Percentiles rank a stretch among this genome's conserved stretches.
Conservation (phyloP, 2,113 vertebrate species). For the Heteronetta atricapilla region DNA sequence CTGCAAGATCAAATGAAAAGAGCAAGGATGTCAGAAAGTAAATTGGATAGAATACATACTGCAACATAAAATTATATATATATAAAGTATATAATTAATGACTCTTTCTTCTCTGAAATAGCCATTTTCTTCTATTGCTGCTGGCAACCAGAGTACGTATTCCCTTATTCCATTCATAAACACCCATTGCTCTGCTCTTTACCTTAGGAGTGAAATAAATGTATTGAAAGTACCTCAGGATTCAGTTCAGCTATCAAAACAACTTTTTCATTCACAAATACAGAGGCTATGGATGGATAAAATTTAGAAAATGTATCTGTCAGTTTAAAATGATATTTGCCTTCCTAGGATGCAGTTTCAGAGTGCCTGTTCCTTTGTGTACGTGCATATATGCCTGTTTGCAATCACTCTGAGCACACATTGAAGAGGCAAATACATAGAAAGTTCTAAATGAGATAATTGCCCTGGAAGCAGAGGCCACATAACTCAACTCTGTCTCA, state of each 20-base stretch:
- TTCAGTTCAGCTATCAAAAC: background rate
- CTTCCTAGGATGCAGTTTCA: background rate
- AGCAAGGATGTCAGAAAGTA: background rate
- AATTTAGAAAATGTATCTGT: background rate
- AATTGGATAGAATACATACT: background rate
- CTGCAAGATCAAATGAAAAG: background rate
- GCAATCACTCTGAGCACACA: accelerated
- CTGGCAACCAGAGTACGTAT: background rate
- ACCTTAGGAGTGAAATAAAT: background rate
- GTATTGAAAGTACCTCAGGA: background rate
- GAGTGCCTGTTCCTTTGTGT: background rate
- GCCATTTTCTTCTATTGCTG: background rate
- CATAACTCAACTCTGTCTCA: background rate
- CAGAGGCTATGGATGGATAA: background rate
- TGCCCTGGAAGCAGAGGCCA: background rate
- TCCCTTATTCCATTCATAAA: background rate
- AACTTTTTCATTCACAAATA: background rate
- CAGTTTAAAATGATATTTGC: background rate
- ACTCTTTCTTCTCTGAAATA: background rate
- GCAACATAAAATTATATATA: background rate
- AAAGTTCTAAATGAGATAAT: background rate
- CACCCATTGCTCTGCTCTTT: background rate
- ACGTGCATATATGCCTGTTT: accelerated
- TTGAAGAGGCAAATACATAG: background rate
- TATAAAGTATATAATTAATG: background rate